Evolutionary conservation across 2,113 vertebrate species (phyloP).

Genomic region (Chelonoidis abingdonii): DNA sequence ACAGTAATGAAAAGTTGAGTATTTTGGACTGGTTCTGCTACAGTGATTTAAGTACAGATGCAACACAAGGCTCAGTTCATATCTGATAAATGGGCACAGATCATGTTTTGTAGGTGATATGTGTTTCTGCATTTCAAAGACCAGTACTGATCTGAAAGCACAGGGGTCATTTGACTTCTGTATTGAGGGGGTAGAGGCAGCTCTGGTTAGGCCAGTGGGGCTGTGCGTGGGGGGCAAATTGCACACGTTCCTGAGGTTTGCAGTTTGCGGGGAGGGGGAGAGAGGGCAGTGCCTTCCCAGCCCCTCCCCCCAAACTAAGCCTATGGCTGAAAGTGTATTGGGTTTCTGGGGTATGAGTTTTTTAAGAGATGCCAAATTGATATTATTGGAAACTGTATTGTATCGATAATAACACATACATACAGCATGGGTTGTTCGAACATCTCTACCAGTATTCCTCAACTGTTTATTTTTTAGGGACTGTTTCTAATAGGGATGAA

Average conservation of each 20-base stretch:
- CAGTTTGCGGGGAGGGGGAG: background rate
- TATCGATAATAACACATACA: background rate
- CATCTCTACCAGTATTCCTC: background rate
- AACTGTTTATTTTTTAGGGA: background rate
- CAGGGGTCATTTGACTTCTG: background rate
- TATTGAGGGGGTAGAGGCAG: background rate
- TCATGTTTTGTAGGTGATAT: fast-evolving
- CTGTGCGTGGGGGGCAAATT: background rate
- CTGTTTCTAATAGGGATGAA: background rate
- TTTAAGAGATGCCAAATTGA: background rate
- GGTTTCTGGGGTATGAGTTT: background rate
- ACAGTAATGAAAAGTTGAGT: background rate
- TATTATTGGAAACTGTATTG: background rate
- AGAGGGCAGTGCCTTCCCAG: too few relatives aligned
- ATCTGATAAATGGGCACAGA: background rate
- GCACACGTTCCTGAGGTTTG: background rate
- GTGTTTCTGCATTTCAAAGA: background rate
- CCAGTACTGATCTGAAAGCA: background rate
- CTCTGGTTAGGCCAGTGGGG: background rate
- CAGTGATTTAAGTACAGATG: background rate
- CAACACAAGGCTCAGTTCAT: background rate
- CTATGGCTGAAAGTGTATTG: background rate
- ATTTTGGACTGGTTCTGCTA: background rate
- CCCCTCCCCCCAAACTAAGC: background rate
- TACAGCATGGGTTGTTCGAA: background rate